Base-by-base conservation (phyloP, 2,797 vertebrate species). In the Sebastes trivittatus region DNA sequence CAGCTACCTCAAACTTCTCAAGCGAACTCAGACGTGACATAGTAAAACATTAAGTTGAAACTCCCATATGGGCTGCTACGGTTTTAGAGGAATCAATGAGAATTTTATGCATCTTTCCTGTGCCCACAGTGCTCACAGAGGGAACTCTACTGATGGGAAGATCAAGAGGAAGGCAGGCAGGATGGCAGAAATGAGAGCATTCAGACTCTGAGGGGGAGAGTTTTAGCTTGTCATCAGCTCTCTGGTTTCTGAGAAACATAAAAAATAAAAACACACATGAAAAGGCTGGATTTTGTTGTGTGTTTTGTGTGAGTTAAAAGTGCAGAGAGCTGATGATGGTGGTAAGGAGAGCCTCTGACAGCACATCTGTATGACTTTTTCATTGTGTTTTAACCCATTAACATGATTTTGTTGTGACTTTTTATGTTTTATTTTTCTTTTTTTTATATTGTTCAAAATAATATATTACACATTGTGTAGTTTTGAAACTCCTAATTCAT, bases 21-120 rank as follows among this genome's bases (percentile, higher is more conserved):
- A 55, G 49, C 46, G 14, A 72, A 46, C 16, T 13, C 20, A 64
- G 77, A 77, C 2, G 0, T 74, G 20, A 70, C 32, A 9, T 3
- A 20, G 49, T 64, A n/a, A 58, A 65, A 74, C 23, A 67, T 71
- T 70, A 68, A 60, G 8, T 36, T 59, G 11, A 68, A 22, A 42
- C 56, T 66, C 36, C 65, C 38, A 59, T 61, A 56, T 67, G 77
- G 67, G 29, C 27, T 13, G 38, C 13, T 18, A 8, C 54, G 46
- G 55, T 72, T 85, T 73, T 54, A 70, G 36, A 66, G 34, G 79
- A 77, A 78, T 88, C 74, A 65, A 23, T 68, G 49, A 62, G 77
- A 60, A 65, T 81, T 81, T 75, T 27, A 22, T 81, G 86, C 25
- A 77, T 87, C 30, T 77, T 72, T 20, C 34, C 3, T 1, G 2